Percentiles rank a stretch among this genome's conserved stretches.
These are phyloP conservation scores for Tonatia bakeri DNA, from an alignment of 2,113 vertebrate genomes.

Conservation along the genomic window DNA sequence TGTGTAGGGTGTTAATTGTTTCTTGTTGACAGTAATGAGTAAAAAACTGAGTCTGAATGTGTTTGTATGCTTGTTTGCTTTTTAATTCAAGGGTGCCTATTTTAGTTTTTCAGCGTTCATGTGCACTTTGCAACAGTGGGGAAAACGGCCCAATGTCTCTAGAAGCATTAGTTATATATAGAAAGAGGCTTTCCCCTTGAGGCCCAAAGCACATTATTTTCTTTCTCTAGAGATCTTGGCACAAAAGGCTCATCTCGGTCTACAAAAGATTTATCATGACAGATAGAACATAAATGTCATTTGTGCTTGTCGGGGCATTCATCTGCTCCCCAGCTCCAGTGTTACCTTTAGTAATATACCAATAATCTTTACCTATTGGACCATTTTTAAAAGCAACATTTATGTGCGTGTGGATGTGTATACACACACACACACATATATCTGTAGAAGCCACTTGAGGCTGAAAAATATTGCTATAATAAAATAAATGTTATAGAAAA, in stretches of 20 bases:
- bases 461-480: neutral
- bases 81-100: neutral
- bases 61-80: neutral
- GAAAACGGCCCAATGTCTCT: neutral
- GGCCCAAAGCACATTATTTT: neutral
- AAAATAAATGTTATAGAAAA: neutral
- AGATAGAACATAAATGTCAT: conserved; percentile 11
- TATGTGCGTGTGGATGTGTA: neutral
- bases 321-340: neutral
- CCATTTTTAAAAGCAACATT: neutral
- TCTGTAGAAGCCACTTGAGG: neutral
- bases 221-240: neutral
- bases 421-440: too few species aligned
- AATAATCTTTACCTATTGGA: neutral
- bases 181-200: neutral
- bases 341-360: neutral
- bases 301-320: conserved; percentile 2
- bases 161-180: conserved; percentile 2
- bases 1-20: neutral
- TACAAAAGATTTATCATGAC: conserved; percentile 31
- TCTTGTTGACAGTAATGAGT: conserved; percentile 24
- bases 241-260: neutral
- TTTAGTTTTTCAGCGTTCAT: neutral
- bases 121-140: neutral
- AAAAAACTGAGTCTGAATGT: neutral